Conservation (phyloP, 1,140 invertebrate genomes). For the Charaxes varanes region DNA sequence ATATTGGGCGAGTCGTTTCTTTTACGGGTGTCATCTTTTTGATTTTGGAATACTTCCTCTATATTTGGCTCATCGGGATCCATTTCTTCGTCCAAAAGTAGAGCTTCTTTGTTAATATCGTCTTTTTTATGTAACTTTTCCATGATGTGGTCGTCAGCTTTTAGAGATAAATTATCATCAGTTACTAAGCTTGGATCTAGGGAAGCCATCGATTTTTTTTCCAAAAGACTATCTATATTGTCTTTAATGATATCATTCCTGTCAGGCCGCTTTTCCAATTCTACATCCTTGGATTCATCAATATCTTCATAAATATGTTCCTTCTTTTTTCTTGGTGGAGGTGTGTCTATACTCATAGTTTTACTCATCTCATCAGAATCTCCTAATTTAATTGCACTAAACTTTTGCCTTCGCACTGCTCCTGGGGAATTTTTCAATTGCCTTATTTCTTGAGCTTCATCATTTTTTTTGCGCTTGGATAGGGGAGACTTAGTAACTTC, state of each 20-base stretch:
- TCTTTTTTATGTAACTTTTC: constrained; percentile 55
- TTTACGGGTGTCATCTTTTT: constrained; percentile 42
- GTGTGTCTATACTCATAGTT: constrained; percentile 51
- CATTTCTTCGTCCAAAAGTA: constrained; percentile 46
- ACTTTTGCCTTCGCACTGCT: constrained; percentile 63
- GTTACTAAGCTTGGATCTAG: constrained; percentile 57
- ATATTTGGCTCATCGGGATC: constrained; percentile 62
- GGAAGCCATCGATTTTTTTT: constrained; percentile 56
- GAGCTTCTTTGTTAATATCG: constrained; percentile 44
- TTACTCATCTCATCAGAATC: constrained; percentile 68
- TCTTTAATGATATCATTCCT: constrained; percentile 37
- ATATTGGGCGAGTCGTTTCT: constrained; percentile 63
- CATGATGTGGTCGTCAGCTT: constrained; percentile 60
- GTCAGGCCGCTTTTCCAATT: constrained; percentile 26
- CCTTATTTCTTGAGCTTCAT: constrained; percentile 63
- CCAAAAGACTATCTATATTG: constrained; percentile 46
- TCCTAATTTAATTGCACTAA: constrained; percentile 61
- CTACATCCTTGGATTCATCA: constrained; percentile 43
- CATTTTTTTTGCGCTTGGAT: constrained; percentile 55
- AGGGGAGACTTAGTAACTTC: constrained; percentile 70
- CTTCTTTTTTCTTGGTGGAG: constrained; percentile 65
- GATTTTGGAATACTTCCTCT: constrained; percentile 56
- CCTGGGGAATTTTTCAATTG: constrained; percentile 66
- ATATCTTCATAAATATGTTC: constrained; percentile 78
- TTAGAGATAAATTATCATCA: constrained; percentile 64